Evolutionary conservation across 2,113 vertebrate species (phyloP).

Genomic region (Crypturellus undulatus): DNA sequence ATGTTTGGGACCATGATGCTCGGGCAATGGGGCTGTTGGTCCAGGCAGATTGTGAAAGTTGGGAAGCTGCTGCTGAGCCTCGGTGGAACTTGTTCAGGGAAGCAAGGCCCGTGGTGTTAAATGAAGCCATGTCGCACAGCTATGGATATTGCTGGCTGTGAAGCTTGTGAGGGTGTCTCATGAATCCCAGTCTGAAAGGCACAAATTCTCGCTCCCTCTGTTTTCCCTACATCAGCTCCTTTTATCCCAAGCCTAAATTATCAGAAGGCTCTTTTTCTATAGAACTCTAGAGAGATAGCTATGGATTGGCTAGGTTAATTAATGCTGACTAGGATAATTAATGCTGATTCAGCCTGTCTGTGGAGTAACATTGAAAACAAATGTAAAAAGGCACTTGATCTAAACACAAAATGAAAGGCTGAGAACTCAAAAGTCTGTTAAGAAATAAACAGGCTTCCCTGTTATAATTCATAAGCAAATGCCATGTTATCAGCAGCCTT

Average conservation of each 20-base stretch:
- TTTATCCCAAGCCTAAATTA: background rate
- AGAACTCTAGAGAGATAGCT: background rate
- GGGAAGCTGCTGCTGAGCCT: background rate
- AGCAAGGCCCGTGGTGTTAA: background rate
- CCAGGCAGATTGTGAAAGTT: background rate
- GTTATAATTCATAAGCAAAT: background rate
- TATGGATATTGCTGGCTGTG: background rate
- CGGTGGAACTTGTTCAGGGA: background rate
- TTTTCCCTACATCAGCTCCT: background rate
- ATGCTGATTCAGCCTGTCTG: background rate
- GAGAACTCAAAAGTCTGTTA: background rate
- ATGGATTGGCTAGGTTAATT: background rate
- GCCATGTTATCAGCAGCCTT: background rate
- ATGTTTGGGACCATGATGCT: background rate
- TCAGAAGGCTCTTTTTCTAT: background rate
- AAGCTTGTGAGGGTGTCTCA: background rate
- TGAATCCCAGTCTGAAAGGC: background rate
- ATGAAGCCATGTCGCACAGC: background rate
- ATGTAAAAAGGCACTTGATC: background rate
- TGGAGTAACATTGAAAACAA: background rate
- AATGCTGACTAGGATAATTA: background rate
- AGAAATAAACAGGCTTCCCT: background rate
- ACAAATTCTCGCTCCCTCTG: background rate
- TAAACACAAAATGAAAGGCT: background rate
- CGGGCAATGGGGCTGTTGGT: background rate